phyloP scores from a whole-genome alignment of 2,113 vertebrate genomes.

The Myxocyprinus asiaticus region DNA sequence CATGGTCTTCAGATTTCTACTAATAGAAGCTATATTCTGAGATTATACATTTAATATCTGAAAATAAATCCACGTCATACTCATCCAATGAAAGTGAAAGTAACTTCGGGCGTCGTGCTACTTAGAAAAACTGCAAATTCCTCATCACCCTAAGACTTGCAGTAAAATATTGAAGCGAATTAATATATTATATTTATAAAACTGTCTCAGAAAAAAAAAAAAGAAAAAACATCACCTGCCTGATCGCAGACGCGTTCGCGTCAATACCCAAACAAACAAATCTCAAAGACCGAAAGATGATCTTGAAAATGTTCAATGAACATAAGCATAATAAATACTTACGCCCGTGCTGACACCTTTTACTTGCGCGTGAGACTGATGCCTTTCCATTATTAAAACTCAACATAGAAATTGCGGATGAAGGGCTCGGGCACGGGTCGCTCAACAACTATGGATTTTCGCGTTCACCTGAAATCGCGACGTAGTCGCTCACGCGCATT shows the following conservation, averaged over 20 bases:
- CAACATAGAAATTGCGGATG: not conserved
- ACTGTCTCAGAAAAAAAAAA: not conserved
- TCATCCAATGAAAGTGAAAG: conserved; percentile 52
- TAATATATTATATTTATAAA: not conserved
- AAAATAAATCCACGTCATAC: not conserved
- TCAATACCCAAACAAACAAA: not conserved
- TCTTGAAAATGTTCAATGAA: not conserved
- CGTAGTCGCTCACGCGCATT: not conserved
- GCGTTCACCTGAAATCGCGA: conserved; percentile 1
- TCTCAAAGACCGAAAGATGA: too few relatives aligned
- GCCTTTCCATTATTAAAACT: conserved; percentile 62
- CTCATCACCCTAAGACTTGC: not conserved
- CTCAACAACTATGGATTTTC: too few relatives aligned
- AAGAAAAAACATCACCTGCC: not conserved
- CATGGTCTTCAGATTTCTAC: too few relatives aligned
- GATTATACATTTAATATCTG: too few relatives aligned
- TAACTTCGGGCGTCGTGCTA: not conserved
- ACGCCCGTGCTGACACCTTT: conserved; percentile 77
- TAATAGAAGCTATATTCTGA: too few relatives aligned
- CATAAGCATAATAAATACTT: conserved; percentile 53
- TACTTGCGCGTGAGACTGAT: conserved; percentile 40
- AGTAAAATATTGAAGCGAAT: not conserved
- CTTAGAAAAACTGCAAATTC: not conserved
- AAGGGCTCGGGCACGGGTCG: not conserved
- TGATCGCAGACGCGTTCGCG: not conserved